Conservation (phyloP, 2,113 vertebrate species). For the Aptenodytes patagonicus region DNA sequence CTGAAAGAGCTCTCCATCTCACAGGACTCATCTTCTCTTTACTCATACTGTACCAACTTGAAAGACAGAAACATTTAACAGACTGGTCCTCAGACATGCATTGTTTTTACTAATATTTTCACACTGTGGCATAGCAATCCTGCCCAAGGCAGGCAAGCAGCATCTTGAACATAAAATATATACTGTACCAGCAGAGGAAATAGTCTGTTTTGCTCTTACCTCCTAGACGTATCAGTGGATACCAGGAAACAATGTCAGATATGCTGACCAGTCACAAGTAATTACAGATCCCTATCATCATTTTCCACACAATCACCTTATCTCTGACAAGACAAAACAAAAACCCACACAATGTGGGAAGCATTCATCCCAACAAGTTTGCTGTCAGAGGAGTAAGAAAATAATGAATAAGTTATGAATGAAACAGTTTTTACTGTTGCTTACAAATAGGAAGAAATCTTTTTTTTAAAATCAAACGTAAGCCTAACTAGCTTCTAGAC, state of each 20-base stretch:
- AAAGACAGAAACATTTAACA: neutral
- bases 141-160: neutral
- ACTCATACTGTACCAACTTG: neutral
- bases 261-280: conserved; percentile 39
- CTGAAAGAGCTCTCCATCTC: neutral
- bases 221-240: neutral
- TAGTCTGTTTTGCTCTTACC: neutral
- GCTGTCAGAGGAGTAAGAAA: neutral
- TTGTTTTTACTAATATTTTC: conserved; percentile 36
- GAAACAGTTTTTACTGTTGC: neutral
- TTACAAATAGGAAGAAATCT: neutral
- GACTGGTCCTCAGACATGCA: neutral
- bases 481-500: neutral
- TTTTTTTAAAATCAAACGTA: neutral
- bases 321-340: conserved; percentile 22
- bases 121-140: neutral
- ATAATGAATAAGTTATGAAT: neutral
- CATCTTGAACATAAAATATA: neutral
- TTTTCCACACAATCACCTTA: conserved; percentile 21
- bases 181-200: neutral
- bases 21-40: neutral
- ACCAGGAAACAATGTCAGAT: conserved; percentile 37
- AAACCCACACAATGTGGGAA: neutral
- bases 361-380: neutral
- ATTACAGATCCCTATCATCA: conserved; percentile 45